phyloP scores from a whole-genome alignment of 2,113 vertebrate genomes.

The Irena cyanogastra region DNA sequence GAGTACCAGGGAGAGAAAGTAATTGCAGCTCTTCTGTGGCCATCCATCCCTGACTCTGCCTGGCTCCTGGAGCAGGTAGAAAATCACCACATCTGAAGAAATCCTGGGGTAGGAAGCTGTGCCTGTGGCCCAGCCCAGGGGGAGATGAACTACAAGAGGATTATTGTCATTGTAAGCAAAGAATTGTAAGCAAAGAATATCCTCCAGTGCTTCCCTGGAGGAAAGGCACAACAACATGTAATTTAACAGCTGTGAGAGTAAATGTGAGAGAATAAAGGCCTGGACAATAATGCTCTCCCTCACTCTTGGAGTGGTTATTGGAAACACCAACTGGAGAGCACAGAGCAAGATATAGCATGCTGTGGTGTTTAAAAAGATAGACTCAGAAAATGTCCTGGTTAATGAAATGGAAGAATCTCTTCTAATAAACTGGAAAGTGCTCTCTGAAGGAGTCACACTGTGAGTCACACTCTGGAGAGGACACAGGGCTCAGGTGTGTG shows the following conservation, averaged over 20 bases:
- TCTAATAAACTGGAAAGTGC: not conserved
- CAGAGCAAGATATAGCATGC: not conserved
- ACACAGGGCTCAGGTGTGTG: not conserved
- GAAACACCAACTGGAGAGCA: not conserved
- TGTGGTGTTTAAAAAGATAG: not conserved
- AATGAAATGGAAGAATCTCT: not conserved
- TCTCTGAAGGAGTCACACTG: not conserved
- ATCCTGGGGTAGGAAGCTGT: not conserved
- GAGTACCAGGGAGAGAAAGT: not conserved
- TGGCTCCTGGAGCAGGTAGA: not conserved
- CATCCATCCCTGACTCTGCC: not conserved
- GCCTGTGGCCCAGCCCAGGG: not conserved
- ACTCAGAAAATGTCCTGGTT: not conserved
- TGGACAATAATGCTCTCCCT: not conserved
- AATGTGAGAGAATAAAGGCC: not conserved
- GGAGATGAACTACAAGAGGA: not conserved
- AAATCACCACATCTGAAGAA: not conserved
- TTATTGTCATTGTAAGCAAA: not conserved
- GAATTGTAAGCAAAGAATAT: not conserved
- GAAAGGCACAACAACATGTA: not conserved
- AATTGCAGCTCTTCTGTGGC: not conserved
- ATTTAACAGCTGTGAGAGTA: not conserved
- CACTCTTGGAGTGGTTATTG: not conserved
- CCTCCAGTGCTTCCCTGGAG: not conserved
- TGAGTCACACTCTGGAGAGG: not conserved